Conservation (phyloP, 2,888 invertebrate genomes). For the Abrostola triplasia region DNA sequence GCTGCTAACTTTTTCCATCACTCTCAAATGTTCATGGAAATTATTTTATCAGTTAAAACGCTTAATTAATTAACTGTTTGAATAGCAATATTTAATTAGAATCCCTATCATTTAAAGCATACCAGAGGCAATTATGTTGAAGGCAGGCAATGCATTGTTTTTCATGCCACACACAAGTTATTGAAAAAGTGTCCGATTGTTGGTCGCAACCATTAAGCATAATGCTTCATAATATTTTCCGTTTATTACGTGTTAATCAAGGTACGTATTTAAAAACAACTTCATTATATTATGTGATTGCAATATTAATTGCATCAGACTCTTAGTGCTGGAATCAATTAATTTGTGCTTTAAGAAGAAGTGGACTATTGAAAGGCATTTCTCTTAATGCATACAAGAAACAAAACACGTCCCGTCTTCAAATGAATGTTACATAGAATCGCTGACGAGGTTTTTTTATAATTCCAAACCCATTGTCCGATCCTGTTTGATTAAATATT, state of each 20-base stretch:
- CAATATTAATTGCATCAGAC: conserved; percentile 6
- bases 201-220: conserved; percentile 25
- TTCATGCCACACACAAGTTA: conserved; percentile 30
- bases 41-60: conserved; percentile 17
- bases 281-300: conserved; percentile 18
- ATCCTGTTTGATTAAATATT: conserved; percentile 40
- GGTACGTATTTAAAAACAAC: conserved; percentile 17
- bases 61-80: conserved; percentile 42
- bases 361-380: conserved; percentile 4
- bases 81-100: conserved; percentile 34
- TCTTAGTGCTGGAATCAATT: conserved; percentile 35
- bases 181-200: conserved; percentile 35
- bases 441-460: conserved; percentile 23
- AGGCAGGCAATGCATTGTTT: conserved; percentile 29
- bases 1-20: conserved; percentile 17
- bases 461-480: conserved; percentile 16
- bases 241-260: conserved; percentile 16
- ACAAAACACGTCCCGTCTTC: conserved; percentile 13
- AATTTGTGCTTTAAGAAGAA: conserved; percentile 20
- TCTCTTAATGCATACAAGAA: conserved; percentile 7
- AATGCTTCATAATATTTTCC: conserved; percentile 24
- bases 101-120: conserved; percentile 35
- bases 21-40: conserved; percentile 18
- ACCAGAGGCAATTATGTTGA: conserved; percentile 16
- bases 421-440: conserved; percentile 8